Evolutionary conservation across 2,113 vertebrate species (phyloP).

Genomic region (Urocynchramus pylzowi): DNA sequence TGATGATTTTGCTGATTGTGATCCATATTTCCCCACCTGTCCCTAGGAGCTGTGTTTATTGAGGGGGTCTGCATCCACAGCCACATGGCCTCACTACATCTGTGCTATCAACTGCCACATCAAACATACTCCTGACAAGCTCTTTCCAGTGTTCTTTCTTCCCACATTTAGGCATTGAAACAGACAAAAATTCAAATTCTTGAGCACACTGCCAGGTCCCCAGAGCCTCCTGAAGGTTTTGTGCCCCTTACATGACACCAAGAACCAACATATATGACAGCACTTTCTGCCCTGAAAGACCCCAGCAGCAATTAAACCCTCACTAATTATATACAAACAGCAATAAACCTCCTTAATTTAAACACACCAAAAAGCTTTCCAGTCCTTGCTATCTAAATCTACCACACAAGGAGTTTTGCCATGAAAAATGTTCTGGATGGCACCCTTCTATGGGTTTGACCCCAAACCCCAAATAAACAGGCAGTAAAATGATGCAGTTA

Average conservation of each 20-base stretch:
- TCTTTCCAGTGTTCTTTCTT: not conserved
- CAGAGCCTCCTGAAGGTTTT: conserved; percentile 2
- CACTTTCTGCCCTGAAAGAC: conserved; percentile 38
- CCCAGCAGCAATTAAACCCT: conserved; percentile 12
- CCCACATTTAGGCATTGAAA: not conserved
- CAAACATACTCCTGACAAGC: not conserved
- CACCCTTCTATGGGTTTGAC: not conserved
- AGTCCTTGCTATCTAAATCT: not conserved
- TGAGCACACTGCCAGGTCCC: not conserved
- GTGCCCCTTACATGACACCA: conserved; percentile 43
- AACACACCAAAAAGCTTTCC: not conserved
- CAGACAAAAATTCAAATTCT: not conserved
- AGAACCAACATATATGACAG: conserved; percentile 8
- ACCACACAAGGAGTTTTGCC: not conserved
- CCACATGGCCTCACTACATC: not conserved
- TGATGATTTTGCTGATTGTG: not conserved
- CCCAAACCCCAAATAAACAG: not conserved
- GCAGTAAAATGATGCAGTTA: not conserved
- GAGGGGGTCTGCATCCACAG: not conserved
- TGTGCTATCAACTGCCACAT: not conserved
- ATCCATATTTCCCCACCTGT: not conserved
- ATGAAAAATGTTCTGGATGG: not conserved
- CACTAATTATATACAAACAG: conserved; percentile 41
- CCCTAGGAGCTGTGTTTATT: not conserved
- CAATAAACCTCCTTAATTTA: not conserved